Evolutionary conservation across 2,888 invertebrate species (phyloP).

Genomic region (Leptinotarsa peninsularis): DNA sequence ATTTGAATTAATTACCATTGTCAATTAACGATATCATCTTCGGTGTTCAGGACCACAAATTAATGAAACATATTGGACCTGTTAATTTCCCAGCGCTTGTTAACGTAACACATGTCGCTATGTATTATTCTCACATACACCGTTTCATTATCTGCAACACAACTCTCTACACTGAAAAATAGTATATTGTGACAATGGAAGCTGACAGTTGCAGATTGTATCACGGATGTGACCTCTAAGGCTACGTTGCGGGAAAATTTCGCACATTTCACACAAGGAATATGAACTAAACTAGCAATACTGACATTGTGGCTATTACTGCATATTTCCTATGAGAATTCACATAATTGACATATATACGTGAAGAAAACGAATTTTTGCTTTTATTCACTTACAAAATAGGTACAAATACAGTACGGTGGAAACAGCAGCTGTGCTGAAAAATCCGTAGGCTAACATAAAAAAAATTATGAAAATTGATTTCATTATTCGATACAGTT

Average conservation of each 20-base stretch:
- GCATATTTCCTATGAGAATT: no score
- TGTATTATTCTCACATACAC: constrained; percentile 3
- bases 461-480: no score
- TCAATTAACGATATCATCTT: neutral
- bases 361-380: no score
- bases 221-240: neutral
- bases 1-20: neutral
- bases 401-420: no score
- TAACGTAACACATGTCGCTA: neutral
- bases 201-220: neutral
- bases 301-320: no score
- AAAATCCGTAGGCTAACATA: no score
- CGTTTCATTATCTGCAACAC: neutral
- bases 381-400: no score
- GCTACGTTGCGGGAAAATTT: neutral
- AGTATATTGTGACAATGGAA: neutral
- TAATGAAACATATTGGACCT: neutral
- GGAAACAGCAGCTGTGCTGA: no score
- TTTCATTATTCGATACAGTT: no score
- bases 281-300: neutral
- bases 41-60: neutral
- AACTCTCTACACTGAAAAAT: constrained; percentile 6
- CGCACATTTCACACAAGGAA: neutral
- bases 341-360: no score
- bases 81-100: constrained; percentile 4